Percentiles rank a stretch among this genome's conserved stretches.
These are phyloP conservation scores for Heliconius charithonia DNA, from an alignment of 2,888 invertebrate genomes.

Conservation along the genomic window DNA sequence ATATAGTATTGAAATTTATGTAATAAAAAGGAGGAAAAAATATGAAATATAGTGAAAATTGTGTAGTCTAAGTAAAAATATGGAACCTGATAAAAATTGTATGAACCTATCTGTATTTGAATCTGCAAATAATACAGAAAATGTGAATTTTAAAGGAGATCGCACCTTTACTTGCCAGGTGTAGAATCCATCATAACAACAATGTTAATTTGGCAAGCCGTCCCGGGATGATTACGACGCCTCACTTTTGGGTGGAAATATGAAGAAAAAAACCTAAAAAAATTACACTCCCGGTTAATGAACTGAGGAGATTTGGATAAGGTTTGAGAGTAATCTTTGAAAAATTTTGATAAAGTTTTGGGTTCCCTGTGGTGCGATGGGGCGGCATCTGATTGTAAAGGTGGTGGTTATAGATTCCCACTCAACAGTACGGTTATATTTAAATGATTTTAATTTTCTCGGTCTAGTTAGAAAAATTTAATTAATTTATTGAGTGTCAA, in stretches of 20 bases:
- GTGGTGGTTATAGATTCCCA: neutral
- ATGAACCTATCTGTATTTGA: neutral
- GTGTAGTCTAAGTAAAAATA: too few relatives aligned
- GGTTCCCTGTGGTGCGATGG: neutral
- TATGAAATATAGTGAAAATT: too few relatives aligned
- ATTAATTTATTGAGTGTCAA: too few relatives aligned
- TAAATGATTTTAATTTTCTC: too few relatives aligned
- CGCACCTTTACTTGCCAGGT: conserved; percentile 57
- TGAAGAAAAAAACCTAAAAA: conserved; percentile 41
- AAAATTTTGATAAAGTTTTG: conserved; percentile 16
- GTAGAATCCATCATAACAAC: conserved; percentile 65
- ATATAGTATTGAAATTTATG: too few relatives aligned
- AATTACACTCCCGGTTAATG: conserved; percentile 47
- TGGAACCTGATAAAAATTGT: too few relatives aligned
- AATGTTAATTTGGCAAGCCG: conserved; percentile 56
- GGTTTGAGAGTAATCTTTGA: conserved; percentile 32
- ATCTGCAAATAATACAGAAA: neutral
- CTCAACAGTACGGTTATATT: too few relatives aligned
- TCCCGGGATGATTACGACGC: conserved; percentile 52
- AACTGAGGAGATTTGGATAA: conserved; percentile 41
- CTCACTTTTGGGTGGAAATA: conserved; percentile 49
- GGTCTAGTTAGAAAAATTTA: too few relatives aligned
- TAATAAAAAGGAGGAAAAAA: too few relatives aligned
- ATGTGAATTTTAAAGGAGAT: conserved; percentile 24
- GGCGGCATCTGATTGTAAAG: neutral